These are phyloP conservation scores for Anastatus disparis DNA, from an alignment of 1,140 invertebrate species.

Conservation along the genomic window DNA sequence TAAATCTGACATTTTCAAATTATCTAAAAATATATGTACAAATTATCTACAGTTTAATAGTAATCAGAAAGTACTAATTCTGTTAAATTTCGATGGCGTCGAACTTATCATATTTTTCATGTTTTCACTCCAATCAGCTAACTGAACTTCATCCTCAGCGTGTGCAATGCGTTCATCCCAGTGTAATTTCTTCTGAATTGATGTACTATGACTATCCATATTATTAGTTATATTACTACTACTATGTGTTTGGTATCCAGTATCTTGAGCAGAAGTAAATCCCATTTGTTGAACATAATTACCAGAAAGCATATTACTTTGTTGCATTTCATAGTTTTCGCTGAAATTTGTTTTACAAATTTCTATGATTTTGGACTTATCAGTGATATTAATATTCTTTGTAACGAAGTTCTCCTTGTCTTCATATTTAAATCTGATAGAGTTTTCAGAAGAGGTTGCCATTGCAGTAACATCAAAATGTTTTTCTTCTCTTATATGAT, in stretches of 20 bases:
- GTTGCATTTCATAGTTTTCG: conserved; percentile 48
- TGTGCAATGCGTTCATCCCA: conserved; percentile 47
- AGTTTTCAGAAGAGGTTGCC: conserved; percentile 30
- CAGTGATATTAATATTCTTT: conserved; percentile 16
- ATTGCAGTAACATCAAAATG: conserved; percentile 23
- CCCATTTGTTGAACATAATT: conserved; percentile 50
- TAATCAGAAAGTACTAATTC: background rate
- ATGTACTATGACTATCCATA: conserved; percentile 47
- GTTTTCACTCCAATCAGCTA: conserved; percentile 56
- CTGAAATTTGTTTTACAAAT: conserved; percentile 46
- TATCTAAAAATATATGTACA: conserved; percentile 2
- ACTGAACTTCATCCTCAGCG: conserved; percentile 48
- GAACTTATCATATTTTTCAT: conserved; percentile 59
- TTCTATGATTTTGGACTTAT: conserved; percentile 43
- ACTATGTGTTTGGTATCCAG: conserved; percentile 62
- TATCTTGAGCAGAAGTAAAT: conserved; percentile 56
- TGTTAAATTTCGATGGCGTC: conserved; percentile 56
- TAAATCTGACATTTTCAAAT: background rate
- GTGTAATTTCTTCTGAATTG: conserved; percentile 45
- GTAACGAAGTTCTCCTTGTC: conserved; percentile 35
- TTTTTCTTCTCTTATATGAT: background rate
- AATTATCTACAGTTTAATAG: background rate
- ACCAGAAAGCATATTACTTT: conserved; percentile 48
- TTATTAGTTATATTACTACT: conserved; percentile 49
- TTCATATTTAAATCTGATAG: conserved; percentile 26